Evolutionary conservation across 2,113 vertebrate genomes (phyloP), one percentile per base, ranked within the genome.

Genomic region (Amphiprion ocellaris): DNA sequence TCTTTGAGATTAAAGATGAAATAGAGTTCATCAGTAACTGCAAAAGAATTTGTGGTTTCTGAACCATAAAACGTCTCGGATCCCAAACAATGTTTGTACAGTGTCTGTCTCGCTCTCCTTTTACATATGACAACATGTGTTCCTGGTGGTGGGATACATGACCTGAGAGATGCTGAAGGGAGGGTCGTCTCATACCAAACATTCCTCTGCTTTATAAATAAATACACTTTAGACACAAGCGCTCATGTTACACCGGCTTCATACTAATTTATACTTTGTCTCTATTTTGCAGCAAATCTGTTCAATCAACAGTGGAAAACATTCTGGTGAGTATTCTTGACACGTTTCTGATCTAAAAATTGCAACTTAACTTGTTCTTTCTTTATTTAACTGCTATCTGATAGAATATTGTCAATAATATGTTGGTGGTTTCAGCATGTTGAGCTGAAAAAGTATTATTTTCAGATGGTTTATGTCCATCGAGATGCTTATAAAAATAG

Each of bases 261-360:
- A 77, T 88, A 79, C 83, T 95, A 79, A 94, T 89, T 91, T 81
- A 81, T 86, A 74, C 82, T 93, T 50, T 94, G 74, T 90, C 83
- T 89, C 87, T 92, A 83, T 87, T 90, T 95, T 95, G 64, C 95
- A 99, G 98, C 95, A 99, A 99, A 99, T 97, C 97, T 90, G 97
- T 99, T 94, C 98, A 99, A 94, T 98, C 96, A 90, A 99, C 98
- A 94, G 97, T 99, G 96, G 98, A 99, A 94, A 96, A 94, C 95
- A 99, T 99, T 94, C 95, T 99, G 97, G 98, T 99, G 92, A 99
- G 98, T 98, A 89, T 75, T 58, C 3, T 46, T 76, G 7, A 41
- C 0, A 3, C 41, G 5, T 60, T 73, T 54, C 59, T 65, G 10
- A 66, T 11, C 6, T 55, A 39, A 2, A 65, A 59, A 58, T 59